Percentiles rank a stretch among this genome's conserved stretches.
Evolutionary conservation across 64 coral and sea anemone species (phyloP).

Genomic region (Astreopora myriophthalma): DNA sequence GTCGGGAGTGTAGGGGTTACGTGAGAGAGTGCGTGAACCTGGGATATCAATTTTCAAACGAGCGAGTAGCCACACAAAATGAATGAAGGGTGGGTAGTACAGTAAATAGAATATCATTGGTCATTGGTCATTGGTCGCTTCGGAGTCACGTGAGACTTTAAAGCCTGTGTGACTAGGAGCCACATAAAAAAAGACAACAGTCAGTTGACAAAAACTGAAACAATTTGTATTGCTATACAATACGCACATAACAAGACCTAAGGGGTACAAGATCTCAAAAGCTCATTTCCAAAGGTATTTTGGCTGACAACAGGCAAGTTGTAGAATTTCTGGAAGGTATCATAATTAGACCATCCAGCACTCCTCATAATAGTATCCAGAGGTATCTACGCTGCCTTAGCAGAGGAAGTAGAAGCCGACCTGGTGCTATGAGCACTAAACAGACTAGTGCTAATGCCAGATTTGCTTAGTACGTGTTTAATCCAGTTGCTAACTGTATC

Average conservation of each 20-base stretch:
- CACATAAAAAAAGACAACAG: not conserved
- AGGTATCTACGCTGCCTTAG: not conserved
- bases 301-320: constrained; percentile 1
- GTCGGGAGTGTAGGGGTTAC: not conserved
- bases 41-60: no score
- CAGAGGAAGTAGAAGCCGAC: not conserved
- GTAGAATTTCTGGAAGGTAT: constrained; percentile 51
- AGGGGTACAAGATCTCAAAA: constrained; percentile 6
- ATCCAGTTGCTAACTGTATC: constrained; percentile 13
- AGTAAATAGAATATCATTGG: not conserved
- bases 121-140: not conserved
- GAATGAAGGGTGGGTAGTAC: not conserved
- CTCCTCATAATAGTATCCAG: constrained; percentile 42
- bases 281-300: not conserved
- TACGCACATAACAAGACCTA: not conserved
- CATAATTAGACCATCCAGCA: constrained; percentile 24
- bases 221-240: not conserved
- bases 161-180: constrained; percentile 8
- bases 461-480: not conserved
- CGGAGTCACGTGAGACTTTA: not conserved
- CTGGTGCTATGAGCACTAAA: constrained; percentile 12
- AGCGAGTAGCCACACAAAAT: not conserved
- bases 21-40: not conserved
- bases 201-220: not conserved
- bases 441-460: constrained; percentile 27